Conservation (phyloP, 2,888 invertebrate species). For the Eupithecia inturbata region DNA sequence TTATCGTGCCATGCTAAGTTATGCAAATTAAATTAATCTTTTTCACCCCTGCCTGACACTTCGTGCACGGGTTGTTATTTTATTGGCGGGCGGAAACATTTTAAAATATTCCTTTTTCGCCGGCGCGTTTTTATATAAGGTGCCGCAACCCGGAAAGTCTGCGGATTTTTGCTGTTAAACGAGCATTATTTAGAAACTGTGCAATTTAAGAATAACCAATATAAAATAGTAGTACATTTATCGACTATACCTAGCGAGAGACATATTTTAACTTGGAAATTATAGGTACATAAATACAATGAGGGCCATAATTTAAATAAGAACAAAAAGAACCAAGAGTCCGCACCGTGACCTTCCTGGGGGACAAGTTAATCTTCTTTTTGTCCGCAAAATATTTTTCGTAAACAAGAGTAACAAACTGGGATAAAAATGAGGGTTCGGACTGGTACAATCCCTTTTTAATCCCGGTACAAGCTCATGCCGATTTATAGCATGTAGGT, state of each 20-base stretch:
- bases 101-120: slow-evolving; percentile 14
- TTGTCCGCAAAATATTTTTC: slow-evolving; percentile 66
- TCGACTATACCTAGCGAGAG: neutral
- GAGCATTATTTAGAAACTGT: neutral
- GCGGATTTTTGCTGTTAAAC: neutral
- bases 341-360: slow-evolving; percentile 43
- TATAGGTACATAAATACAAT: neutral
- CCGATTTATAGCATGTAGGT: slow-evolving; percentile 51
- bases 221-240: neutral
- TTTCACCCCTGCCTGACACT: slow-evolving; percentile 66
- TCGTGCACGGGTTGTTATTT: slow-evolving; percentile 51
- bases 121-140: slow-evolving; percentile 1
- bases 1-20: slow-evolving; percentile 71
- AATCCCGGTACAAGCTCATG: slow-evolving; percentile 62
- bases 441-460: slow-evolving; percentile 65
- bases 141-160: neutral
- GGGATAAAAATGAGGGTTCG: slow-evolving; percentile 69
- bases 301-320: slow-evolving; percentile 16
- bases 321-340: slow-evolving; percentile 12
- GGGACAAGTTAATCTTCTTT: slow-evolving; percentile 61
- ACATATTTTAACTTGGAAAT: neutral
- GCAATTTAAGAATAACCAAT: neutral
- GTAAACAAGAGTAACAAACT: slow-evolving; percentile 70
- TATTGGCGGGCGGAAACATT: slow-evolving; percentile 34
- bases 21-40: slow-evolving; percentile 83